Percentiles rank a stretch among this genome's conserved stretches.
Evolutionary conservation across 2,888 invertebrate genomes (phyloP).

Genomic region (Periphyllus acericola): DNA sequence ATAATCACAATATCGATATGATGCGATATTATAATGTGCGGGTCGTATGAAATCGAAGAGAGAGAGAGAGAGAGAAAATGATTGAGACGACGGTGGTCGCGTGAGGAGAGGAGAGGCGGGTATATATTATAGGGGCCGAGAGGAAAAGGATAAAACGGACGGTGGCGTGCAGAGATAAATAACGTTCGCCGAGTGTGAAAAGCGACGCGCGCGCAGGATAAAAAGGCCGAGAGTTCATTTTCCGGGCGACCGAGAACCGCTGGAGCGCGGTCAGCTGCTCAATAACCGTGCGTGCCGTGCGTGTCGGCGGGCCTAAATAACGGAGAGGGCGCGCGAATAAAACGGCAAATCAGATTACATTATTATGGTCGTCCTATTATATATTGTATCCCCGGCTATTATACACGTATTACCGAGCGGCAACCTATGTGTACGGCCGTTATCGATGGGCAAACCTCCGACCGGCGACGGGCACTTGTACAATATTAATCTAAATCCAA

Average conservation of each 20-base stretch:
- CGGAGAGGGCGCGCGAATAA: neutral
- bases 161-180: constrained; percentile 35
- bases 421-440: too few relatives aligned
- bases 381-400: too few relatives aligned
- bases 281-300: constrained; percentile 46
- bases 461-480: too few relatives aligned
- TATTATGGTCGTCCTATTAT: too few relatives aligned
- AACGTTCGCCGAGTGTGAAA: constrained; percentile 59
- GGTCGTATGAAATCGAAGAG: too few relatives aligned
- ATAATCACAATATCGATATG: neutral
- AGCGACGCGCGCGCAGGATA: constrained; percentile 36
- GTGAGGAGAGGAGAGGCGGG: neutral
- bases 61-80: too few relatives aligned
- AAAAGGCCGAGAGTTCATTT: constrained; percentile 59
- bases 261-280: constrained; percentile 61
- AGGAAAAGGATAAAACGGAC: neutral
- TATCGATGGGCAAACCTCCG: too few relatives aligned
- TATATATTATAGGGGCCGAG: neutral
- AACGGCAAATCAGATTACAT: constrained; percentile 36
- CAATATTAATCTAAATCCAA: too few relatives aligned
- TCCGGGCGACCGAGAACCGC: constrained; percentile 61
- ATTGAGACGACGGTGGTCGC: neutral
- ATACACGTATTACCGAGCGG: too few relatives aligned
- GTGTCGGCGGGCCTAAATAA: constrained; percentile 21
- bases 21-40: too few relatives aligned